phyloP scores from a whole-genome alignment of 2,797 vertebrate species.

The Epinephelus awoara region DNA sequence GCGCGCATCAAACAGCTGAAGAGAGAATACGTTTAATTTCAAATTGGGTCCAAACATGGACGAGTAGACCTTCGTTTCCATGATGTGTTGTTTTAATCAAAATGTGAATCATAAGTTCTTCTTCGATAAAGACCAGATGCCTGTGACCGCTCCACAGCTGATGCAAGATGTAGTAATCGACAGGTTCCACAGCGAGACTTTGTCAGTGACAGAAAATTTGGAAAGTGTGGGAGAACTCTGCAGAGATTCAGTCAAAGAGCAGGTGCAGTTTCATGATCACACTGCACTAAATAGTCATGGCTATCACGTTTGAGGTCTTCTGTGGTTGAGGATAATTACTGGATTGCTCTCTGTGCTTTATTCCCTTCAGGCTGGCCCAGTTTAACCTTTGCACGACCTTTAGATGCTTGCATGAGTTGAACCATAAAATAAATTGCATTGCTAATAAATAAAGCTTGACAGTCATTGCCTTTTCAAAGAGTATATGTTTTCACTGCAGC shows the following conservation, averaged over 20 bases:
- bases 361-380: constrained; percentile 45
- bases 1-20: neutral
- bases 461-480: constrained; percentile 76
- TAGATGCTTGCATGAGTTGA: constrained; percentile 71
- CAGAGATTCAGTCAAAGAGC: constrained; percentile 26
- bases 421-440: constrained; percentile 78
- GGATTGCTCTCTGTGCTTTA: constrained; percentile 32
- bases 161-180: neutral
- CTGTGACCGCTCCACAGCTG: constrained; percentile 3
- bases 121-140: neutral
- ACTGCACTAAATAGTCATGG: constrained; percentile 17
- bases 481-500: constrained; percentile 74
- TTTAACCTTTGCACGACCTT: constrained; percentile 66
- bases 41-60: neutral
- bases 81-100: neutral
- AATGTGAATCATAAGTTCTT: neutral
- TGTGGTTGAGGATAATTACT: neutral
- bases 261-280: constrained; percentile 26
- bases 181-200: constrained; percentile 3
- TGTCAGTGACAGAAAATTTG: constrained; percentile 6
- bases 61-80: neutral
- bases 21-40: neutral
- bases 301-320: constrained; percentile 22
- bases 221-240: neutral
- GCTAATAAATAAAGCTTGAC: constrained; percentile 79